phyloP scores from a whole-genome alignment of 2,888 invertebrate genomes.

The Tenthredo notha region DNA sequence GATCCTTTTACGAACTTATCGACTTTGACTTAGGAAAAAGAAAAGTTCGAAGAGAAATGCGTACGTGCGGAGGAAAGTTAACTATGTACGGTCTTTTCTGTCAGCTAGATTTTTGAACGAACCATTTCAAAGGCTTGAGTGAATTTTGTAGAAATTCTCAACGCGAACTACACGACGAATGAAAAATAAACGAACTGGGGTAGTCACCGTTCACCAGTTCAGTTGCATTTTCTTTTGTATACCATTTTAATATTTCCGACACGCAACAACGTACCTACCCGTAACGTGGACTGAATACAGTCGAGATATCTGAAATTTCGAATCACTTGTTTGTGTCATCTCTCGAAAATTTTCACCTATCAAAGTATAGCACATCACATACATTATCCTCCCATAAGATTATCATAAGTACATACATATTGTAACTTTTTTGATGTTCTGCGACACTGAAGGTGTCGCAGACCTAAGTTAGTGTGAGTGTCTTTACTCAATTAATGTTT shows the following conservation, averaged over 20 bases:
- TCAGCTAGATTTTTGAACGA: constrained; percentile 14
- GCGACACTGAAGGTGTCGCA: no score
- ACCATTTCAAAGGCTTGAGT: constrained; percentile 14
- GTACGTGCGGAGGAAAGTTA: constrained; percentile 45
- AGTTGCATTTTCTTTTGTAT: constrained; percentile 9
- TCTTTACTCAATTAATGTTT: no score
- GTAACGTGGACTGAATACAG: constrained; percentile 17
- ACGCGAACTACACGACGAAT: neutral
- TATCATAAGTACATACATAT: neutral
- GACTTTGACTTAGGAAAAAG: constrained; percentile 23
- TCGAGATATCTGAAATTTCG: neutral
- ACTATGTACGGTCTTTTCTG: constrained; percentile 24
- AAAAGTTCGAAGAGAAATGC: constrained; percentile 43
- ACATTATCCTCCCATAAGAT: neutral
- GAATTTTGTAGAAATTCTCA: constrained; percentile 30
- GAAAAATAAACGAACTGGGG: constrained; percentile 17
- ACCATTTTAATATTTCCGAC: constrained; percentile 26
- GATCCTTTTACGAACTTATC: constrained; percentile 44
- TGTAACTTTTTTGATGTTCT: no score
- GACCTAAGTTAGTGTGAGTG: no score
- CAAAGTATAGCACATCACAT: neutral
- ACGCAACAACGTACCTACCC: constrained; percentile 19
- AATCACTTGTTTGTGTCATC: neutral
- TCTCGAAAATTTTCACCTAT: neutral
- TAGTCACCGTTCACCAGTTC: constrained; percentile 12